Base-by-base conservation (phyloP, 2,888 invertebrate species). In the Epinotia bilunana region DNA sequence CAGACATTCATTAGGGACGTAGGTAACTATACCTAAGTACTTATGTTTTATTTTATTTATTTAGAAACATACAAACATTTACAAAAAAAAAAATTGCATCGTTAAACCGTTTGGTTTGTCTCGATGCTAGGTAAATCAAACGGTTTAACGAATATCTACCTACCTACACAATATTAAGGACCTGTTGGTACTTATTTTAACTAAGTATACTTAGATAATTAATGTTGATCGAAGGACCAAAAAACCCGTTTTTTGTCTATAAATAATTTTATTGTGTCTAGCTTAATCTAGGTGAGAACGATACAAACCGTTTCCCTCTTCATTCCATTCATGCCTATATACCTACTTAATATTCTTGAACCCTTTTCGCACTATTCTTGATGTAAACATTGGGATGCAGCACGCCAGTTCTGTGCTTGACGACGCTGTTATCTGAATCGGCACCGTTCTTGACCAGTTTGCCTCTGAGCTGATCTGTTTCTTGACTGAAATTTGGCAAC, bases 351-450 rank as follows among this genome's bases (percentile, higher is more conserved):
- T 65, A 65, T n/a, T 53, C 53, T 28, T 65, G 49, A 75, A 86
- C 87, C 63, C 88, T 85, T 0, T 85, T 77, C 71, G 79, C 88
- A 60, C 89, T 91, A 77, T 89, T 92, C 78, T 90, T 92, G 9
- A 93, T 91, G 72, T 91, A 91, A 1, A 93, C 84, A 57, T 93
- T 92, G 0, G 92, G 88, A 53, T 90, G 92, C 39, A 92, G 33
- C 0, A 92, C 88, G 16, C 90, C 89, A n/a, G 86, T 87, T 13
- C 91, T 83, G n/a, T 85, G 85, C 6, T 88, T 87, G 13, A 85
- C 46, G 0, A 83, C 69, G 18, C 80, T 81, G 0, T 89, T 87
- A 1, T 88, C 85, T 0, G 88, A 86, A 65, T 80, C 87, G 0
- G 88, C 85, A 0, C 88, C 88, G 0, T 85, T 82, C 71, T 91